These are phyloP conservation scores for Silurus lanzhouensis DNA, from an alignment of 2,797 vertebrate species.

Conservation along the genomic window DNA sequence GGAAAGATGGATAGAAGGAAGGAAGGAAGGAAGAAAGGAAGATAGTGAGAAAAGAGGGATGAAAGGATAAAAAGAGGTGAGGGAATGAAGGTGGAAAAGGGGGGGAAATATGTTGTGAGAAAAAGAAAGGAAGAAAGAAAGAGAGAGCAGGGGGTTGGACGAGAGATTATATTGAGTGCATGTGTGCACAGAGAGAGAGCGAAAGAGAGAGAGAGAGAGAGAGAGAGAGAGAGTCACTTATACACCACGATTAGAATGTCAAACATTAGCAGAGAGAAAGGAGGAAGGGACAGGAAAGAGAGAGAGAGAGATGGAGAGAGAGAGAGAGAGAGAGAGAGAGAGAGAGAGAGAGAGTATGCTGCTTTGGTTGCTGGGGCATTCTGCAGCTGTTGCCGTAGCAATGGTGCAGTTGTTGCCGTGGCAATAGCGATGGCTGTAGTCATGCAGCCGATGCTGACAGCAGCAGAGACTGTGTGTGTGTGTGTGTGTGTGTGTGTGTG, in stretches of 20 bases:
- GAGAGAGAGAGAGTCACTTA: constrained; percentile 71
- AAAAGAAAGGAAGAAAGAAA: constrained; percentile 38
- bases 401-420: constrained; percentile 82
- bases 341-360: constrained; percentile 21
- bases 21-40: constrained; percentile 12
- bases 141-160: background rate
- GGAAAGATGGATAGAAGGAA: constrained; percentile 62
- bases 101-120: background rate
- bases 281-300: constrained; percentile 13
- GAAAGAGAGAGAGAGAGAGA: constrained; percentile 14
- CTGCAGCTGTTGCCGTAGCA: constrained; percentile 78
- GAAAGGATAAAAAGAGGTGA: constrained; percentile 52
- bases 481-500: constrained; percentile 3
- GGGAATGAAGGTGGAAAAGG: constrained; percentile 48
- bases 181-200: constrained; percentile 10
- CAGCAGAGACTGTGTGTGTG: background rate
- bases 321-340: background rate
- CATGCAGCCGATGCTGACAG: constrained; percentile 55
- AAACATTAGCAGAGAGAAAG: constrained; percentile 33
- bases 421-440: constrained; percentile 72
- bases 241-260: constrained; percentile 66
- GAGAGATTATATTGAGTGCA: background rate
- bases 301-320: background rate
- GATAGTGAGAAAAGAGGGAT: constrained; percentile 8
- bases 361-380: constrained; percentile 72